Percentiles rank a stretch among this genome's conserved stretches.
phyloP scores from a whole-genome alignment of 2,888 invertebrate species.

The Plagodis dolabraria region DNA sequence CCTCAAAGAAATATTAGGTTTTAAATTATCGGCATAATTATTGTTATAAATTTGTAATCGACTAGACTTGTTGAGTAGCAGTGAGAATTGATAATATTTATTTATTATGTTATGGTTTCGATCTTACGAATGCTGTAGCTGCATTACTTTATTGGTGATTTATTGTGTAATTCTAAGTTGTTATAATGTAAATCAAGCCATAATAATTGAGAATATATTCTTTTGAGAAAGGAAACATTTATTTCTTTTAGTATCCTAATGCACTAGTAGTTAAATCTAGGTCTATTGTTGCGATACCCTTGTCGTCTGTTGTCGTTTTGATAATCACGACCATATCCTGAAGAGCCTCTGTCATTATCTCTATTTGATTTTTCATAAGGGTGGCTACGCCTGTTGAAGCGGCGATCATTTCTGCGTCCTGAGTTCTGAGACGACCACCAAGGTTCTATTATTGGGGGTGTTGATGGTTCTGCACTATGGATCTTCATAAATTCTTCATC shows the following conservation, averaged over 20 bases:
- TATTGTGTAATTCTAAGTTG: constrained; percentile 83
- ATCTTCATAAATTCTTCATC: constrained; percentile 86
- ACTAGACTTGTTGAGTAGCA: constrained; percentile 81
- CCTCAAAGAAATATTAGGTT: constrained; percentile 61
- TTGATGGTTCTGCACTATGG: constrained; percentile 64
- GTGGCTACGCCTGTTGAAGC: constrained; percentile 50
- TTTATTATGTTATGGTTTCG: constrained; percentile 78
- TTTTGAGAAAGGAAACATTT: constrained; percentile 69
- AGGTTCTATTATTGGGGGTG: constrained; percentile 86
- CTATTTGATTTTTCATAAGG: constrained; percentile 51
- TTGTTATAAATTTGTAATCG: constrained; percentile 80
- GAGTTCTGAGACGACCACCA: constrained; percentile 73
- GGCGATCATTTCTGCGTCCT: constrained; percentile 60
- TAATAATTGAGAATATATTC: constrained; percentile 85
- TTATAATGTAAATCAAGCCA: constrained; percentile 85
- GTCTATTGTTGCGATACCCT: constrained; percentile 41
- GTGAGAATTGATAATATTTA: constrained; percentile 77
- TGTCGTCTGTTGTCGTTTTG: constrained; percentile 41
- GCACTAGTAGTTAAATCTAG: constrained; percentile 40
- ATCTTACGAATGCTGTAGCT: constrained; percentile 76
- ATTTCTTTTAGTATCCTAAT: constrained; percentile 42
- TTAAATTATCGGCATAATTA: constrained; percentile 78
- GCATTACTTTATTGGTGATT: constrained; percentile 81
- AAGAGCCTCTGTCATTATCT: constrained; percentile 41
- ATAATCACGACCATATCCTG: constrained; percentile 38